A percentile compares a stretch with the other conserved stretches of the same genome.
phyloP scores from a whole-genome alignment of 2,797 vertebrate species.

The Ctenosaura bakeri region DNA sequence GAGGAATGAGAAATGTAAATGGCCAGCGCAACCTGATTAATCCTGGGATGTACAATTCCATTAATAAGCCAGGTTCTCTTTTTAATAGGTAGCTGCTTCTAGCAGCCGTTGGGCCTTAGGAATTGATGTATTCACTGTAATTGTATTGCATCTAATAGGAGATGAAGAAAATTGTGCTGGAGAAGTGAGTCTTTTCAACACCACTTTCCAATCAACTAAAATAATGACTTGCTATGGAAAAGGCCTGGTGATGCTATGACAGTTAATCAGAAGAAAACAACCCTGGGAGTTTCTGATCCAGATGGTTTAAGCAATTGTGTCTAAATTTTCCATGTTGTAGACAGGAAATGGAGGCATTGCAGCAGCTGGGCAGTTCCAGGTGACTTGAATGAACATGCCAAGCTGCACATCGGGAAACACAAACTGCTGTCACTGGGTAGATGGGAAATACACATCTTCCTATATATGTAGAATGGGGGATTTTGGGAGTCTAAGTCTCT shows the following conservation, averaged over 20 bases:
- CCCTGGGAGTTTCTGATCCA: background rate
- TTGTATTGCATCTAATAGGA: slow-evolving; percentile 84
- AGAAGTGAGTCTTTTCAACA: slow-evolving; percentile 76
- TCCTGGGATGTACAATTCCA: slow-evolving; percentile 83
- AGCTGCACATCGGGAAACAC: background rate
- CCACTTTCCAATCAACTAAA: slow-evolving; percentile 80
- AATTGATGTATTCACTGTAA: slow-evolving; percentile 83
- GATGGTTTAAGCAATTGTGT: background rate
- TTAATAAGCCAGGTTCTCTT: slow-evolving; percentile 82
- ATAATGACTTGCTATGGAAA: slow-evolving; percentile 75
- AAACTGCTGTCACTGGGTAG: background rate
- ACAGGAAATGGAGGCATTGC: background rate
- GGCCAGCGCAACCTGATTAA: slow-evolving; percentile 80
- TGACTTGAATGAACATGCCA: background rate
- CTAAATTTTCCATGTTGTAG: background rate
- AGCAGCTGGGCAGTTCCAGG: background rate
- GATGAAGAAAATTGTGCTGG: slow-evolving; percentile 80
- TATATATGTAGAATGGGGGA: background rate
- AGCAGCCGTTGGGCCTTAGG: slow-evolving; percentile 76
- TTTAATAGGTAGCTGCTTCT: slow-evolving; percentile 79
- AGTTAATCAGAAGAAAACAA: slow-evolving; percentile 50
- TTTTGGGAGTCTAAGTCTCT: no score
- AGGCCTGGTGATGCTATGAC: slow-evolving; percentile 62
- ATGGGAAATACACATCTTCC: background rate
- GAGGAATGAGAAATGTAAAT: slow-evolving; percentile 85